Evolutionary conservation across 2,113 vertebrate genomes (phyloP).

Genomic region (Xiphophorus couchianus): DNA sequence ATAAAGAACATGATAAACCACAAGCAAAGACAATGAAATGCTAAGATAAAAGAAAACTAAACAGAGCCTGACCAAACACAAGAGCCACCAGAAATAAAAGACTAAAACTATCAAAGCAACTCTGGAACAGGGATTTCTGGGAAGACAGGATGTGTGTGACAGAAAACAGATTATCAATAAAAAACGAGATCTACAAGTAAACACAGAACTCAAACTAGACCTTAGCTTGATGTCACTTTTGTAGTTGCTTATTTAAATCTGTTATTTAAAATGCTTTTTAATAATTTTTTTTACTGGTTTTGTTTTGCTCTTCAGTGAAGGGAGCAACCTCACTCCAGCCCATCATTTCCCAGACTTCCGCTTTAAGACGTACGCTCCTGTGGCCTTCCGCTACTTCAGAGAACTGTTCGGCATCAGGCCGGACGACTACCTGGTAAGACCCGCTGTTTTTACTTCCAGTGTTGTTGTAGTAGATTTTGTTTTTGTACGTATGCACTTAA

Average conservation of each 20-base stretch:
- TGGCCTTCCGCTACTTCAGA: slow-evolving; percentile 99
- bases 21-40: no score
- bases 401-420: slow-evolving; percentile 98
- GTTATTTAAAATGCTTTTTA: background rate
- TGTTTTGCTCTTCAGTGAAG: slow-evolving; percentile 84
- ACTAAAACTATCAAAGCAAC: no score
- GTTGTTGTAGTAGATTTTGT: background rate
- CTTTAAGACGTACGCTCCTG: slow-evolving; percentile 97
- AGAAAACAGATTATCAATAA: no score
- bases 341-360: slow-evolving; percentile 98
- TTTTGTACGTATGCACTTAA: background rate
- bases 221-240: background rate
- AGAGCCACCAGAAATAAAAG: no score
- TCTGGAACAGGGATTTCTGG: no score
- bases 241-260: background rate
- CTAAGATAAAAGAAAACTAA: no score
- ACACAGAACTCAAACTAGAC: background rate
- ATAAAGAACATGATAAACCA: background rate
- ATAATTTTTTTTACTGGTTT: background rate
- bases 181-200: no score
- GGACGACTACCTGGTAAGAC: slow-evolving; percentile 95
- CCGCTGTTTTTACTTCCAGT: background rate
- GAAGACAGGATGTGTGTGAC: no score
- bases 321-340: slow-evolving; percentile 96
- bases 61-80: no score